A percentile compares a stretch with the other conserved stretches of the same genome.
These are phyloP conservation scores for Ctenopoma multispine DNA, from an alignment of 2,797 vertebrate genomes.

Conservation along the genomic window DNA sequence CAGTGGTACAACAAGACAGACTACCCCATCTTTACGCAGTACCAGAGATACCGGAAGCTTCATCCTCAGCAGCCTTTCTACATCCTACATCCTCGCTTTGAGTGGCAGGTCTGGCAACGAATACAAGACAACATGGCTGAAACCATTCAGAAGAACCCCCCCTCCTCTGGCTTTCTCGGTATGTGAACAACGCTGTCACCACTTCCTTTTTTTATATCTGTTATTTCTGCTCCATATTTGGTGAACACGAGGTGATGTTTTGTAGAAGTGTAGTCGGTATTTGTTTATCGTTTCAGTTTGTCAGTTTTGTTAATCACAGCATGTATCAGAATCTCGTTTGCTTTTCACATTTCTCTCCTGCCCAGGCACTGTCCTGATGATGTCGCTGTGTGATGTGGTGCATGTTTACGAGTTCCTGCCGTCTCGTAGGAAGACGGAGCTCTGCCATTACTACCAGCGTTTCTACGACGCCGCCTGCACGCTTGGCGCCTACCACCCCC, in stretches of 20 bases:
- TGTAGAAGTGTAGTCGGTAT: neutral
- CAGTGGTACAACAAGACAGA: slow-evolving; percentile 87
- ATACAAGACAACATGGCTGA: slow-evolving; percentile 87
- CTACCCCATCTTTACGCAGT: slow-evolving; percentile 86
- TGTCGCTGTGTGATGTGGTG: slow-evolving; percentile 86
- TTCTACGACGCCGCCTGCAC: slow-evolving; percentile 86
- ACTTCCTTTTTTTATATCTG: slow-evolving; percentile 4
- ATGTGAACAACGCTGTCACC: neutral
- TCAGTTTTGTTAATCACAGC: no score
- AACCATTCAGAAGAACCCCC: slow-evolving; percentile 86
- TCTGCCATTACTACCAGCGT: slow-evolving; percentile 87
- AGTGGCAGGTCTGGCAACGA: slow-evolving; percentile 86
- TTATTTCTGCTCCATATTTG: neutral
- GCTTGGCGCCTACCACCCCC: slow-evolving; percentile 86
- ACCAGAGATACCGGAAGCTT: slow-evolving; percentile 82
- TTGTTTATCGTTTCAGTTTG: neutral
- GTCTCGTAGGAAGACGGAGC: slow-evolving; percentile 83
- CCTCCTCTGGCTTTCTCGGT: slow-evolving; percentile 87
- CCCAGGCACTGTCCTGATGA: slow-evolving; percentile 86
- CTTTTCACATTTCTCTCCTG: neutral
- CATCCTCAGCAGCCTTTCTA: slow-evolving; percentile 86
- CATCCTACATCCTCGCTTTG: slow-evolving; percentile 84
- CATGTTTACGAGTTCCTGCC: slow-evolving; percentile 88
- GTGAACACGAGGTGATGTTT: neutral
- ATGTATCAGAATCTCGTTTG: no score